Conservation (phyloP, 1,140 invertebrate genomes). For the Calliopsis andreniformis region DNA sequence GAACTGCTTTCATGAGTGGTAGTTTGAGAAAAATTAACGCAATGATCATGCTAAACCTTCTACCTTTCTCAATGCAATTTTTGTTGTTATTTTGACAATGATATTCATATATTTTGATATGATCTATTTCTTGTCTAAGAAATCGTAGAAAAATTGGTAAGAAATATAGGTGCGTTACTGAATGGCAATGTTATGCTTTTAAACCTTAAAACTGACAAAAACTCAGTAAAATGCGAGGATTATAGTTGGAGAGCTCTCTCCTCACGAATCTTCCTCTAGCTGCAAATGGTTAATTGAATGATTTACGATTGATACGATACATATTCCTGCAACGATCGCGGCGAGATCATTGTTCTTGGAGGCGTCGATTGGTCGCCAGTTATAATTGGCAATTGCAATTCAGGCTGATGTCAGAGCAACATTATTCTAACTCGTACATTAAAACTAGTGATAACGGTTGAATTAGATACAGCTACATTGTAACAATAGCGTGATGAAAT, state of each 20-base stretch:
- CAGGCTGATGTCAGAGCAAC: neutral
- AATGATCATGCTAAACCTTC: no score
- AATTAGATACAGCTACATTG: constrained; percentile 11
- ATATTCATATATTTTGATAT: no score
- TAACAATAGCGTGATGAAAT: constrained; percentile 4
- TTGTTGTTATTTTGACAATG: no score
- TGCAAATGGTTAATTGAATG: neutral
- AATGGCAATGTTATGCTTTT: no score
- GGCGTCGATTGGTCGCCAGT: constrained; percentile 1
- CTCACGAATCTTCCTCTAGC: neutral
- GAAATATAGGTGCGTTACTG: no score
- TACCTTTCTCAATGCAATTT: no score
- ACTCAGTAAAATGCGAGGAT: no score
- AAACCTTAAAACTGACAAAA: no score
- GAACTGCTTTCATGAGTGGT: neutral
- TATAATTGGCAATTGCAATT: constrained; percentile 3
- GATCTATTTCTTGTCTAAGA: no score
- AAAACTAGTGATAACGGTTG: constrained; percentile 6
- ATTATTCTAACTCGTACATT: constrained; percentile 11
- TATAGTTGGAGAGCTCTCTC: no score
- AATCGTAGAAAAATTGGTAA: no score
- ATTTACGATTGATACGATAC: neutral
- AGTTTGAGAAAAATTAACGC: no score
- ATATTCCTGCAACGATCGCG: neutral
- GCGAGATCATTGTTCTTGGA: neutral